Evolutionary conservation across 2,113 vertebrate species (phyloP).

Genomic region (Phylloscopus whistleri): DNA sequence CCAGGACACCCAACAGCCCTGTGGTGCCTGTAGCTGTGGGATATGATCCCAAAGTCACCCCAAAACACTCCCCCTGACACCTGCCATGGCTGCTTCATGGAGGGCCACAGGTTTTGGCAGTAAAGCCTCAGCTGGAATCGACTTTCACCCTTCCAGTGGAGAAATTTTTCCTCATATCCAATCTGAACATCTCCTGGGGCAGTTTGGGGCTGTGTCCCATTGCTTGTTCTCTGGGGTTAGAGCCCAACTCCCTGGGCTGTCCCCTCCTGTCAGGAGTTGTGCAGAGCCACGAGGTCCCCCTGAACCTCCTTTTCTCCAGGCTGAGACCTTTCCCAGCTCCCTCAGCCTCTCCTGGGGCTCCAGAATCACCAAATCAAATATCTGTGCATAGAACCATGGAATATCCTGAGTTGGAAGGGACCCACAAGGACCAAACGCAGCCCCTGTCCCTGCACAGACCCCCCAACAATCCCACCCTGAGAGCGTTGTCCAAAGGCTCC

Average conservation of each 20-base stretch:
- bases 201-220: too few relatives aligned
- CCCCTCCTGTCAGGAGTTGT: neutral
- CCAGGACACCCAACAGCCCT: neutral
- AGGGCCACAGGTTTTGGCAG: neutral
- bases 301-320: neutral
- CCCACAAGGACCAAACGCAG: fast-evolving
- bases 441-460: neutral
- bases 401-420: neutral
- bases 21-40: neutral
- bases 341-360: fast-evolving
- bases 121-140: neutral
- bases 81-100: fast-evolving
- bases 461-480: neutral
- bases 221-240: neutral
- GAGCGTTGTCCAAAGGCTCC: neutral
- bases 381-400: neutral
- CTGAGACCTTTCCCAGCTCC: neutral
- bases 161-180: neutral
- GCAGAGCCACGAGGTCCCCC: neutral
- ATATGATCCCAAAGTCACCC: neutral
- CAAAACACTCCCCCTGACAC: neutral
- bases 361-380: neutral
- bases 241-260: fast-evolving
- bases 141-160: neutral
- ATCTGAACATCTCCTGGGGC: neutral